These are phyloP conservation scores for Delichon dasypus DNA, from an alignment of 2,797 vertebrate species.

Conservation along the genomic window DNA sequence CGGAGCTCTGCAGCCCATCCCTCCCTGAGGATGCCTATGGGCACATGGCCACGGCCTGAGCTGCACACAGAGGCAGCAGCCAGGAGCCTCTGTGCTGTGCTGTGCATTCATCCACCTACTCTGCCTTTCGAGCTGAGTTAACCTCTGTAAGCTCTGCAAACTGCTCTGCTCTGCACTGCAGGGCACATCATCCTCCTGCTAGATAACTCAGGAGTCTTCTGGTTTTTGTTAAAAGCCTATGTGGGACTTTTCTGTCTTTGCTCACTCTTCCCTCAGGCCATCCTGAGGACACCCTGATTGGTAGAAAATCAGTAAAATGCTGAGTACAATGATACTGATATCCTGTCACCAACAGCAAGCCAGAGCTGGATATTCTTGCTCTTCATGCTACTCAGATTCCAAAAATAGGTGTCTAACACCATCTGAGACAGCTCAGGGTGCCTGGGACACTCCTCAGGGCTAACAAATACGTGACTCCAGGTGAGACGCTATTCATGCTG, in stretches of 20 bases:
- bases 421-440: not conserved
- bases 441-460: not conserved
- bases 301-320: not conserved
- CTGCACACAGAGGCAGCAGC: not conserved
- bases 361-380: not conserved
- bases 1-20: not conserved
- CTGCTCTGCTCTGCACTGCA: not conserved
- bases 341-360: not conserved
- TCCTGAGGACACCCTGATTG: not conserved
- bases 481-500: not conserved
- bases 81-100: not conserved
- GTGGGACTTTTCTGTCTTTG: not conserved
- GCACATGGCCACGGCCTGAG: not conserved
- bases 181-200: not conserved
- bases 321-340: fast-evolving
- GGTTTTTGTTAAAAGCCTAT: not conserved
- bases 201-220: not conserved
- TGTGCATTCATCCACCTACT: not conserved
- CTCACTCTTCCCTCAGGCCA: not conserved
- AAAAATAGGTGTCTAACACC: not conserved
- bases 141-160: not conserved
- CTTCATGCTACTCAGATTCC: not conserved
- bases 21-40: fast-evolving
- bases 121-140: not conserved
- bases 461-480: fast-evolving